phyloP scores from a whole-genome alignment of 1,140 invertebrate genomes.

The Asbolus verrucosus region DNA sequence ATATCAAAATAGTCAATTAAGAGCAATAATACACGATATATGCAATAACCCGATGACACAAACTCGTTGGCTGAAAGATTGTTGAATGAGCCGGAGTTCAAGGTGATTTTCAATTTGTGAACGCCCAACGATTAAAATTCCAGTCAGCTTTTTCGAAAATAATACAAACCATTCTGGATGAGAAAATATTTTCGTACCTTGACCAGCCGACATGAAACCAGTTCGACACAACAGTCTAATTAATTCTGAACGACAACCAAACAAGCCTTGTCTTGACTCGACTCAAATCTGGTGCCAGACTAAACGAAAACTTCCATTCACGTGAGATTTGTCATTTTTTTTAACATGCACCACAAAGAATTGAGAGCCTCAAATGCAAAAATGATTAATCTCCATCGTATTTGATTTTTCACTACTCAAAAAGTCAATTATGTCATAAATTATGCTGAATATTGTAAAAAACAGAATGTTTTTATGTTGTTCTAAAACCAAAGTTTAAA shows the following conservation, averaged over 20 bases:
- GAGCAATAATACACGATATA: conserved; percentile 51
- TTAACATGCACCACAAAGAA: too few relatives aligned
- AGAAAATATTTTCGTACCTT: neutral
- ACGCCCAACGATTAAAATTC: conserved; percentile 27
- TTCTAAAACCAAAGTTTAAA: too few relatives aligned
- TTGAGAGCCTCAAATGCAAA: too few relatives aligned
- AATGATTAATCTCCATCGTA: too few relatives aligned
- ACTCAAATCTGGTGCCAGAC: neutral
- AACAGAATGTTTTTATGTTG: too few relatives aligned
- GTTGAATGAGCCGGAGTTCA: conserved; percentile 23
- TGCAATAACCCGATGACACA: conserved; percentile 53
- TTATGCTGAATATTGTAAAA: too few relatives aligned
- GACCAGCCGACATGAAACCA: neutral
- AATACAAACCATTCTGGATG: neutral
- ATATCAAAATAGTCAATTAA: conserved; percentile 56
- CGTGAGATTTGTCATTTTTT: neutral
- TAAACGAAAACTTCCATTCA: neutral
- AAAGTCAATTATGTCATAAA: too few relatives aligned
- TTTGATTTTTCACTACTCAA: too few relatives aligned
- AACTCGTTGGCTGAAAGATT: conserved; percentile 48
- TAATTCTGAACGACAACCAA: conserved; percentile 48
- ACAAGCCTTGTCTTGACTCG: conserved; percentile 41
- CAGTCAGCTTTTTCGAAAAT: conserved; percentile 9
- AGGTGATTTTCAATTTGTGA: conserved; percentile 2
- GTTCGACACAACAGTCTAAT: conserved; percentile 21